phyloP scores from a whole-genome alignment of 2,797 vertebrate species.

The Agapornis canus region DNA sequence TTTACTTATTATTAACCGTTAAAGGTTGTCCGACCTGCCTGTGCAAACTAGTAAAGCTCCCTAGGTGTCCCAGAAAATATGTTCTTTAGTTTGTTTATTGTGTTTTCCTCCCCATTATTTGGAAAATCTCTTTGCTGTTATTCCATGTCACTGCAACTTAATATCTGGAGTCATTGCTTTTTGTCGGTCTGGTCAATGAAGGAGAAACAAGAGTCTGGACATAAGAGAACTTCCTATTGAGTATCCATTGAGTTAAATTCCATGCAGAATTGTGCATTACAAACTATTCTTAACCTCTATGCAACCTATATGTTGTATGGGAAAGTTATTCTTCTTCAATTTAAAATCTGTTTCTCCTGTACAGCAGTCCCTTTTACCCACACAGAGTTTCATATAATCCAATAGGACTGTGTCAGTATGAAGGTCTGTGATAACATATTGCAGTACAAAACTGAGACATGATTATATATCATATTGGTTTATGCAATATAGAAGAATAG shows the following conservation, averaged over 20 bases:
- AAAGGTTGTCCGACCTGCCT: background rate
- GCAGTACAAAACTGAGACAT: background rate
- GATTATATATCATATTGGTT: conserved; percentile 5
- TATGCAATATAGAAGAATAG: conserved; percentile 20
- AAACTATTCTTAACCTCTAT: background rate
- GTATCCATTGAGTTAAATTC: background rate
- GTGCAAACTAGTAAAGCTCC: background rate
- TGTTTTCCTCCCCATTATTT: background rate
- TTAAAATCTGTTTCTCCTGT: background rate
- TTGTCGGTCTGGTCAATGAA: background rate
- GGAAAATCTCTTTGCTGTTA: background rate
- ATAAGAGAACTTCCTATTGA: background rate
- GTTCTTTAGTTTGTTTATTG: background rate
- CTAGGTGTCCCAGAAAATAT: background rate
- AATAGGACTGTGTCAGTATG: background rate
- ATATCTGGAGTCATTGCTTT: background rate
- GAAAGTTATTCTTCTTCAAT: conserved; percentile 3
- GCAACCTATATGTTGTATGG: background rate
- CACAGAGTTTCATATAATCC: background rate
- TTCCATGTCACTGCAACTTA: background rate
- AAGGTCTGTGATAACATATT: conserved; percentile 5
- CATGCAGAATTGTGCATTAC: background rate
- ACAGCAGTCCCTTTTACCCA: background rate
- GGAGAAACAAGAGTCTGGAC: background rate
- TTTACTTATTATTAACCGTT: background rate